Evolutionary conservation across 1,140 invertebrate species (phyloP), one percentile per base, ranked within the genome.

Genomic region (Hycleus phaleratus): DNA sequence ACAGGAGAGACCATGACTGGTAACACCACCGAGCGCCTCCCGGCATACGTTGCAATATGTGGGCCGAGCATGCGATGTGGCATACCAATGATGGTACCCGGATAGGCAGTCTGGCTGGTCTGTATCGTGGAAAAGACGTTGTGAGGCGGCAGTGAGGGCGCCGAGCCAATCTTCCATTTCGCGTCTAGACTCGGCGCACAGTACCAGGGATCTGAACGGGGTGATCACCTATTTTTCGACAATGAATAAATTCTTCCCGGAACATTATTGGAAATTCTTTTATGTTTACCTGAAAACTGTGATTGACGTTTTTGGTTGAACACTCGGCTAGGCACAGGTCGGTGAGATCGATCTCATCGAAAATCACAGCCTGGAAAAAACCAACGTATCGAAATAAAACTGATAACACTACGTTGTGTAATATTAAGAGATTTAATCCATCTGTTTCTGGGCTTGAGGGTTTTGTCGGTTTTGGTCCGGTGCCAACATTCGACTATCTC

Each of bases 21-120:
- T 93, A 12, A 97, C 92, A 40, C 93, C 93, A 74, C 81, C 91
- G 2, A 97, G 81, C 6, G 91, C 89, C 71, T 97, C 94, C 48
- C 90, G 79, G 73, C 95, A 98, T 32, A 97, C 90, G 75, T 97
- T 98, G 76, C 95, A 97, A 73, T 95, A 97, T 0, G 93, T 96
- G 46, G 95, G 95, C 52, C 93, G 81, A 0, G 93, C 93, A 77
- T 97, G 93, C 32, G 88, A 95, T 46, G 93, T 93, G 11, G 91
- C 85, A 69, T 93, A 91, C 93, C 93, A 97, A 67, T 90, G 87
- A 75, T 97, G 93, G 71, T 91, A 84, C 42, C 93, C 93, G 10
- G 86, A 89, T 45, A 95, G 80, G 64, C 91, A 83, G 67, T 91
- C 84, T 53, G 84, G 79, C 65, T 78, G 77, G 73, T 79, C 81